Evolutionary conservation across 2,113 vertebrate genomes (phyloP).

Genomic region (Arizona elegans): DNA sequence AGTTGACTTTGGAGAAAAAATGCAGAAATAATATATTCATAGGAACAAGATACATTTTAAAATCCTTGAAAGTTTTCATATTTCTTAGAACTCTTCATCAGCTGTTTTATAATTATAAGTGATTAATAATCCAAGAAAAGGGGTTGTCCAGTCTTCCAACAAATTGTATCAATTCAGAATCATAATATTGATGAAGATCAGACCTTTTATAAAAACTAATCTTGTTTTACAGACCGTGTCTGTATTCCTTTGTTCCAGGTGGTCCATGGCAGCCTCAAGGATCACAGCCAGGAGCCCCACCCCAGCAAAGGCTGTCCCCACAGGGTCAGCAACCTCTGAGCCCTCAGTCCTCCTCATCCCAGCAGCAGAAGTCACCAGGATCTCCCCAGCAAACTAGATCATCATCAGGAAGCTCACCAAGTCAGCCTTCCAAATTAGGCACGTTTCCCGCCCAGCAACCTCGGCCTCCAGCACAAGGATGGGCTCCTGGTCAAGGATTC

Average conservation of each 20-base stretch:
- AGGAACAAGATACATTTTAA: neutral
- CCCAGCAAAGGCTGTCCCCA: slow-evolving; percentile 75
- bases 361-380: slow-evolving; percentile 85
- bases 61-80: neutral
- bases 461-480: slow-evolving; percentile 66
- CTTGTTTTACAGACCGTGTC: neutral
- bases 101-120: neutral
- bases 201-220: neutral
- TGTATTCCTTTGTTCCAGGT: slow-evolving; percentile 62
- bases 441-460: slow-evolving; percentile 72
- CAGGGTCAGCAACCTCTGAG: slow-evolving; percentile 78
- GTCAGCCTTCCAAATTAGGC: slow-evolving; percentile 83
- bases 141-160: neutral
- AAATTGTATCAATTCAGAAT: neutral
- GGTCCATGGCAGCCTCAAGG: slow-evolving; percentile 78
- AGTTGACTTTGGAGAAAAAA: neutral
- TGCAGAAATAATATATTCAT: neutral
- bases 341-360: slow-evolving; percentile 77
- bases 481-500: slow-evolving; percentile 71
- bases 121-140: neutral
- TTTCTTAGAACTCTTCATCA: neutral
- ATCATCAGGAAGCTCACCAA: slow-evolving; percentile 80
- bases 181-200: neutral
- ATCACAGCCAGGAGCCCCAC: slow-evolving; percentile 64
- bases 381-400: slow-evolving; percentile 90